Evolutionary conservation across 2,888 invertebrate genomes (phyloP).

Genomic region (Hoplodrina ambigua): DNA sequence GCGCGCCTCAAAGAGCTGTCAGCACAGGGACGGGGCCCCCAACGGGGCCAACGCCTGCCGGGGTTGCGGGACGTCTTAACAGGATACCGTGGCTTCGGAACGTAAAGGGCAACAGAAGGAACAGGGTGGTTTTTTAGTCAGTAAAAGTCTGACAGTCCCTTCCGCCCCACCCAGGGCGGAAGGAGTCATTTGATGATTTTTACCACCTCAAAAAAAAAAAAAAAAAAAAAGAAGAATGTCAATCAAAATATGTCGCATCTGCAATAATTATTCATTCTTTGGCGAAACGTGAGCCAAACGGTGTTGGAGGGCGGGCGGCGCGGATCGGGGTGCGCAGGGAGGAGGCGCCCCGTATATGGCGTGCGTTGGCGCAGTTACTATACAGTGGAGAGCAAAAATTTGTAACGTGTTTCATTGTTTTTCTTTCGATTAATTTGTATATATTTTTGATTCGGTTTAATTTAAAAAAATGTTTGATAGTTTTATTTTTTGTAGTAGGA

Average conservation of each 20-base stretch:
- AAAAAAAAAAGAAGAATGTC: neutral
- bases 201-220: neutral
- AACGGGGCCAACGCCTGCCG: too few species aligned
- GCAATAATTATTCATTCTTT: conserved; percentile 66
- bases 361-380: conserved; percentile 78
- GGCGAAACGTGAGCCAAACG: conserved; percentile 85
- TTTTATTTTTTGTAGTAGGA: neutral
- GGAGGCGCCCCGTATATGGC: conserved; percentile 81
- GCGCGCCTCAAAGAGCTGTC: too few species aligned
- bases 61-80: too few species aligned
- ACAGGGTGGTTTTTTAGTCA: too few species aligned
- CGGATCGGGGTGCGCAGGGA: conserved; percentile 71
- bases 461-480: neutral
- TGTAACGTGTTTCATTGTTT: conserved; percentile 21
- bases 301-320: conserved; percentile 77
- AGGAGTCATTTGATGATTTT: too few species aligned
- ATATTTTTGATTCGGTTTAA: neutral
- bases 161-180: too few species aligned
- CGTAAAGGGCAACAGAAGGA: too few species aligned
- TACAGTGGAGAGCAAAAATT: conserved; percentile 68
- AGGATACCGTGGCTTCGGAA: too few species aligned
- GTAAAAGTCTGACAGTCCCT: too few species aligned
- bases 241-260: conserved; percentile 44
- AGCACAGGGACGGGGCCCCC: too few species aligned
- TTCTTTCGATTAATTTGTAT: neutral